phyloP scores from a whole-genome alignment of 35 echinoderm and acorn worm genomes.

The Lytechinus pictus region DNA sequence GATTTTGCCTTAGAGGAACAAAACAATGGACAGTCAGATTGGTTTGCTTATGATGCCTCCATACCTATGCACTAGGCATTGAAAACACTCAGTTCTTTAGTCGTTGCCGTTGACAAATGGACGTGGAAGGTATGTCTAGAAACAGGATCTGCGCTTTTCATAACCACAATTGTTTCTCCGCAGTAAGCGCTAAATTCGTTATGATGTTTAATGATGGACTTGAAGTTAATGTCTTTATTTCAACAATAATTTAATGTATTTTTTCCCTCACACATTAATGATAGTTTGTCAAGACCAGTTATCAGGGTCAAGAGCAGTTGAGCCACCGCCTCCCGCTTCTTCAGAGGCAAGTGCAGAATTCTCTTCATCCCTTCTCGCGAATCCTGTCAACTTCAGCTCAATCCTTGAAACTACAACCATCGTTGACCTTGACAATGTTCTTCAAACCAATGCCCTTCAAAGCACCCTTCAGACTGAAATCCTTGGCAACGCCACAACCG shows the following conservation, averaged over 20 bases:
- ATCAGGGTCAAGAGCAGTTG: background rate
- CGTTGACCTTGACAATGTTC: background rate
- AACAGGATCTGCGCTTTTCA: too few species aligned
- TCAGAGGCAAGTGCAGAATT: background rate
- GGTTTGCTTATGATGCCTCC: too few species aligned
- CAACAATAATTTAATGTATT: background rate
- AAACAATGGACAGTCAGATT: too few species aligned
- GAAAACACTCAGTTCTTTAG: too few species aligned
- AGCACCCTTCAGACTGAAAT: background rate
- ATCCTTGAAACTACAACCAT: background rate
- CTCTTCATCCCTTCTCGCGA: background rate
- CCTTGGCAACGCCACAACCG: background rate
- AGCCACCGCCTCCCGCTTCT: background rate
- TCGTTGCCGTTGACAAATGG: too few species aligned
- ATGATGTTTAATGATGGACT: too few species aligned
- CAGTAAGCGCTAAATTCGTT: too few species aligned
- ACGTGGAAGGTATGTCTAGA: too few species aligned
- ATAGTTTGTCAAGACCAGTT: background rate
- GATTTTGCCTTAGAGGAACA: too few species aligned
- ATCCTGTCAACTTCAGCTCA: background rate
- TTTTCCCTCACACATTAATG: background rate
- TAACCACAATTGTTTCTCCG: too few species aligned
- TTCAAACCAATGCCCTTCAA: background rate
- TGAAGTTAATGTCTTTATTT: too few species aligned
- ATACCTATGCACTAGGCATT: too few species aligned